Evolutionary conservation across 2,888 invertebrate genomes (phyloP), one percentile per base, ranked within the genome.

Genomic region (Drosophila mimica): DNA sequence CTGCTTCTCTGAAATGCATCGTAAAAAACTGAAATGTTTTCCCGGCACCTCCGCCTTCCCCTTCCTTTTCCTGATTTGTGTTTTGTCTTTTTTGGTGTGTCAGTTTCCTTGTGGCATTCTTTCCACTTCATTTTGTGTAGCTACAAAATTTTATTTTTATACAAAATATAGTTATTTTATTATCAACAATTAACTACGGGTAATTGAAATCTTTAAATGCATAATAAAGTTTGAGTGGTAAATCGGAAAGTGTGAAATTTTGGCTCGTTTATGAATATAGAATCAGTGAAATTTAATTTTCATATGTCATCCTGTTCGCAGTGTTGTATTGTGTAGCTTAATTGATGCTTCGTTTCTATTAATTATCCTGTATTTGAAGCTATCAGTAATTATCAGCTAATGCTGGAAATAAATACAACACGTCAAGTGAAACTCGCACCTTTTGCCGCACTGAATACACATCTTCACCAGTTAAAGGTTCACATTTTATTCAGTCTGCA

Each of bases 1-100:
- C 36, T 17, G 28, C 28, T 60, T 62, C 67, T 49, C n/a, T 13
- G 56, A 46, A 62, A 33, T 48, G 67, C 61, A 62, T 43, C 52
- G 61, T 67, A 67, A 67, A 67, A 46, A 53, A 11, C 36, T 43
- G n/a, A 15, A 30, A n/a, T 54, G 53, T 25, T 54, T 25, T 0
- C 54, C 11, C 33, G 33, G 17, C 15, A 25, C 2, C 53, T 53
- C 9, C 34, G 30, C 28, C 36, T 38, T 48, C 2, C 5, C 1
- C 8, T 7, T n/a, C n/a, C 9, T 40, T 8, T 11, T 11, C 11
- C 48, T 11, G 9, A 28, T 17, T 36, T 54, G 17, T 20, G 43
- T 20, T 8, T 15, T 56, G 7, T 54, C 17, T 20, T 20, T 20
- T 8, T 15, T 56, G 6, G n/a, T 30, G 17, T 30, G 13, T 56